Conservation (phyloP, 2,888 invertebrate species). For the Alentia gelatinosa region DNA sequence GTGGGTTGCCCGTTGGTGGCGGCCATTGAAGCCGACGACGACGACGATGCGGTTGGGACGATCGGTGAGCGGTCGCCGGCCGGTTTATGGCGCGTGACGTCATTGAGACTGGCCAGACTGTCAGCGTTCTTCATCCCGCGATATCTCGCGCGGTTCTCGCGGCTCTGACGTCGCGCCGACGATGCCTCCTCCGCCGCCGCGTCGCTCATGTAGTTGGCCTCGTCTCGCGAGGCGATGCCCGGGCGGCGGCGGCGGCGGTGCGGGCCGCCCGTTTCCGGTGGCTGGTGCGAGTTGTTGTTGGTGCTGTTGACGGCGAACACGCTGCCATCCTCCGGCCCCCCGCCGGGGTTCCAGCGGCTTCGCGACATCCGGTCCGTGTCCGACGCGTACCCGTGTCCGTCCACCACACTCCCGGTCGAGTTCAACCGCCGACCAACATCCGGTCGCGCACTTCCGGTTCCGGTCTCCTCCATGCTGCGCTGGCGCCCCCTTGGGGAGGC, state of each 20-base stretch:
- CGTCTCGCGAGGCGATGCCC: neutral
- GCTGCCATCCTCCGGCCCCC: neutral
- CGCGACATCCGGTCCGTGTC: neutral
- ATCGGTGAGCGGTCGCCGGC: conserved; percentile 6
- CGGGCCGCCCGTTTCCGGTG: neutral
- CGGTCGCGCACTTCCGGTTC: neutral
- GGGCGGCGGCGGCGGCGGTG: neutral
- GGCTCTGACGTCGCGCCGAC: neutral
- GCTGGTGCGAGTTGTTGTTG: neutral
- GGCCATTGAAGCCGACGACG: too few species aligned
- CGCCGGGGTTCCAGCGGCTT: neutral
- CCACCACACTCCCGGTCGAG: neutral
- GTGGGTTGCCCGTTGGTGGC: too few species aligned
- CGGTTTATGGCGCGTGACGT: neutral
- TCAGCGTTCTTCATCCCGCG: neutral
- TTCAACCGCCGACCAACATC: neutral
- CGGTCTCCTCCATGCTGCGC: neutral
- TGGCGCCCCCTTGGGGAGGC: neutral
- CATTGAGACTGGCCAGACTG: neutral
- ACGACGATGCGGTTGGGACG: neutral
- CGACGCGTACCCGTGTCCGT: neutral
- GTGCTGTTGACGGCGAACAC: neutral
- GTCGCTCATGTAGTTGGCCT: neutral
- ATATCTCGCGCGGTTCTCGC: neutral
- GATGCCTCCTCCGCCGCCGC: neutral